phyloP scores from a whole-genome alignment of 1,140 invertebrate species.

The Cydia amplana region DNA sequence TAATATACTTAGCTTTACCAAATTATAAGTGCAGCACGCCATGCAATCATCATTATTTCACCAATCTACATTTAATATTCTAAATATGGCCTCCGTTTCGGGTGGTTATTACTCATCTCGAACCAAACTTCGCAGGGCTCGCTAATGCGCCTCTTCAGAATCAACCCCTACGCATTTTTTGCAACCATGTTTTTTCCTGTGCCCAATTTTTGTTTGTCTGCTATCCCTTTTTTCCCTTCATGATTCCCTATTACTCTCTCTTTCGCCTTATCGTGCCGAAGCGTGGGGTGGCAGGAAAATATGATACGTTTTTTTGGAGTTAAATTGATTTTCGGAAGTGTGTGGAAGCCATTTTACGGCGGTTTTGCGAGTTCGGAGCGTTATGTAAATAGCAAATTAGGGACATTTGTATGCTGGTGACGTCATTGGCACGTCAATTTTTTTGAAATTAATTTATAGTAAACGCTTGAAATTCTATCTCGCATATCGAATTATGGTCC shows the following conservation, averaged over 20 bases:
- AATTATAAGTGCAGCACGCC: neutral
- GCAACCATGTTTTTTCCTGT: conserved; percentile 73
- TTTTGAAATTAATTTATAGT: neutral
- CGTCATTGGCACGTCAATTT: neutral
- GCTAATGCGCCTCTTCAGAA: conserved; percentile 71
- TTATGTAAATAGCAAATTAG: conserved; percentile 27
- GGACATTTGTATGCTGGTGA: conserved; percentile 7
- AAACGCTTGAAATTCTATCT: neutral
- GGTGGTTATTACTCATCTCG: conserved; percentile 71
- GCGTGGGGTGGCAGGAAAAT: conserved; percentile 70
- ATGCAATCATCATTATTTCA: conserved; percentile 10
- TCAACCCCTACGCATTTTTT: conserved; percentile 69
- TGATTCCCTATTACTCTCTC: conserved; percentile 39
- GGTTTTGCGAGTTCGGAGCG: conserved; percentile 37
- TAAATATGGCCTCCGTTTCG: conserved; percentile 37
- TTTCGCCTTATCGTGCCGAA: conserved; percentile 51
- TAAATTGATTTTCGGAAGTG: conserved; percentile 75
- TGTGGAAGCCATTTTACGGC: conserved; percentile 66
- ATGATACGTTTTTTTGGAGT: conserved; percentile 73
- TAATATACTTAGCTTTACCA: too few relatives aligned
- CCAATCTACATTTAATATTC: conserved; percentile 20
- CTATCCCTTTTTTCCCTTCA: conserved; percentile 44
- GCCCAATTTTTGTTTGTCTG: conserved; percentile 67
- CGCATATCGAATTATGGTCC: too few relatives aligned
- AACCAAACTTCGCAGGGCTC: conserved; percentile 61